Percentiles rank a stretch among this genome's conserved stretches.
Conservation (phyloP, 2,113 vertebrate genomes). For the Anguilla rostrata region DNA sequence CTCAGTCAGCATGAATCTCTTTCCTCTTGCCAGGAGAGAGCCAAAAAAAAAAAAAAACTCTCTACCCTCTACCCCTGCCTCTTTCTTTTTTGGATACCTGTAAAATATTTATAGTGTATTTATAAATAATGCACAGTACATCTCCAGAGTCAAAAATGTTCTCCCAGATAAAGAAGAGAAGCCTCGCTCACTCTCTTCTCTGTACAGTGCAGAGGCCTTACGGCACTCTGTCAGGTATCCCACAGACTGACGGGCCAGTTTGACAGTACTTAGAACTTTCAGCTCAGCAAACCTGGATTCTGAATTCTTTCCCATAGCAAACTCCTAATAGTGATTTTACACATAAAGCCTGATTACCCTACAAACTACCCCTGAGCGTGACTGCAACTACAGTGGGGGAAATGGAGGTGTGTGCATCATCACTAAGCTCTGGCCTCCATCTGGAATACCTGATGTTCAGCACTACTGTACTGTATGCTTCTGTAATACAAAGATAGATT, state of each 20-base stretch:
- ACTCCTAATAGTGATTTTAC: neutral
- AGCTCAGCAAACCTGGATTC: neutral
- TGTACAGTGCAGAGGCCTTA: neutral
- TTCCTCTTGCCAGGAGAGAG: slow-evolving; percentile 34
- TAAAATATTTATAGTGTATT: slow-evolving; percentile 56
- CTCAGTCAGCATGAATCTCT: slow-evolving; percentile 31
- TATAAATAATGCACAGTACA: slow-evolving; percentile 45
- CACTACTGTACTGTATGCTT: neutral
- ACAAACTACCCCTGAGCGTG: neutral
- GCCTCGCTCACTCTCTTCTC: slow-evolving; percentile 34
- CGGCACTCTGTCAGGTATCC: neutral
- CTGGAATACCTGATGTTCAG: neutral
- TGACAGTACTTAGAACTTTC: neutral
- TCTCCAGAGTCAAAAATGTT: slow-evolving; percentile 37
- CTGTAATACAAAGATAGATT: no score
- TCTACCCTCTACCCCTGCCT: slow-evolving; percentile 29
- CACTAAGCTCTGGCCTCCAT: neutral
- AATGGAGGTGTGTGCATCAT: neutral
- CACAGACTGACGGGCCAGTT: neutral
- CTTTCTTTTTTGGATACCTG: neutral
- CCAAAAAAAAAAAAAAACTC: slow-evolving; percentile 21
- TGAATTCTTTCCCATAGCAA: neutral
- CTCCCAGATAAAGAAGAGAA: slow-evolving; percentile 34
- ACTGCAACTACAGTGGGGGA: neutral
- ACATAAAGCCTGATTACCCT: neutral